Evolutionary conservation across 2,797 vertebrate species (phyloP), one percentile per base, ranked within the genome.

Genomic region (Chromobotia macracanthus): DNA sequence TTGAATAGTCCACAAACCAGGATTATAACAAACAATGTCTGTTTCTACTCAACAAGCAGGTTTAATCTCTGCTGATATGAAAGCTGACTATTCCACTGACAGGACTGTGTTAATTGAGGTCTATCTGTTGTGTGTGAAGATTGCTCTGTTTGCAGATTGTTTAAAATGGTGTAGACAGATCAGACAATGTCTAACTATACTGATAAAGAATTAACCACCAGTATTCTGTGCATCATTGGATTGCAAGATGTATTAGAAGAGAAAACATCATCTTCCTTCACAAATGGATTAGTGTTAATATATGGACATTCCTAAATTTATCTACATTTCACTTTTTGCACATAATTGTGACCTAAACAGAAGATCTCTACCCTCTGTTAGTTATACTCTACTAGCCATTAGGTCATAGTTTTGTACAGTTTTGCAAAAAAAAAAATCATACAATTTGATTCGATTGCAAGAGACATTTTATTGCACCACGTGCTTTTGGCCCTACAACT

Each of bases 341-440:
- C 80, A 73, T 60, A 68, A 68, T 58, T 12, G 21, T 63, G 71
- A 76, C 71, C 75, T 79, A 63, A 78, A 79, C 58, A 50, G 67
- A 70, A 81, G n/a, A 53, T 44, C 15, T 65, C 79, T 85, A 83
- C 50, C 18, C n/a, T 81, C 81, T 81, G 77, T 66, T 75, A 72
- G 68, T 71, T 63, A 55, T 71, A 78, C 46, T n/a, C n/a, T n/a
- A n/a, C n/a, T n/a, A 75, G 74, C 77, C 78, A 80, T 75, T 58
- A 78, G 60, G 35, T 76, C 56, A 46, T 46, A 72, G 80, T 25
- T 55, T 77, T 81, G 77, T 67, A 80, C 81, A 83, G 13, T n/a
- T 15, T 84, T 71, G 75, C 6, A 38, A 48, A 80, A 84, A 72
- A 80, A 75, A 58, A 78, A 63, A 41, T 68, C 25, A 75, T 58